Base-by-base conservation (phyloP, 1,140 invertebrate species). In the Tetragonula clypearis region DNA sequence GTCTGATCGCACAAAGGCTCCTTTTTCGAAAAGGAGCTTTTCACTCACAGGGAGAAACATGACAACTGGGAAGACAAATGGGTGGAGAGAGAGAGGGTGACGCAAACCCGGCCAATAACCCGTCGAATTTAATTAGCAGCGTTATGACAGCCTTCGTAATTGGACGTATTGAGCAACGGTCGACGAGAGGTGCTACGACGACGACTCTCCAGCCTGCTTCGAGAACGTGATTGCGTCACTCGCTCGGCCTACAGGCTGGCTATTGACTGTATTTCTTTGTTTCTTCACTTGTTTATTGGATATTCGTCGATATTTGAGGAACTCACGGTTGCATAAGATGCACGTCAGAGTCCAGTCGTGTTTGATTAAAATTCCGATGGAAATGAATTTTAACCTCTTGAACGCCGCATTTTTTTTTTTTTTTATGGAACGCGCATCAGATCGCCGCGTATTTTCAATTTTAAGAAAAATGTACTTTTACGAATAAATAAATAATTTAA, bases 101-200 rank as follows among this genome's bases (percentile, higher is more conserved):
- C 41, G 66, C 56, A 79, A 49, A 84, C 26, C 23, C 8, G 17
- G 26, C 41, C 68, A 62, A 79, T 72, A 72, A 84, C 41, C 72
- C 79, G 62, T 84, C n/a, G 69, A 71, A 79, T 71, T 84, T 79
- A 84, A 84, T 84, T 84, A 84, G 49, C 82, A 1, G n/a, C 56
- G 56, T 68, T 79, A 84, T 23, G 76, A 62, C 21, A 69, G 75
- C 21, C 66, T 60, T 55, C 23, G 60, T 75, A 85, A 85, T 62
- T 79, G 76, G 56, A 41, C 69, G 68, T 9, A 60, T 81, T 73
- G 76, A n/a, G 82, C 56, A 84, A 84, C 66, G 21, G 6, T 9
- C 17, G 19, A 11, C 35, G 21, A 65, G n/a, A 76, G 56, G 11
- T 55, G 41, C 30, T 30, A 23, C 35, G 41, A 41, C 26, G 68